These are phyloP conservation scores for Thalassophryne amazonica DNA, from an alignment of 2,797 vertebrate species.

Conservation along the genomic window DNA sequence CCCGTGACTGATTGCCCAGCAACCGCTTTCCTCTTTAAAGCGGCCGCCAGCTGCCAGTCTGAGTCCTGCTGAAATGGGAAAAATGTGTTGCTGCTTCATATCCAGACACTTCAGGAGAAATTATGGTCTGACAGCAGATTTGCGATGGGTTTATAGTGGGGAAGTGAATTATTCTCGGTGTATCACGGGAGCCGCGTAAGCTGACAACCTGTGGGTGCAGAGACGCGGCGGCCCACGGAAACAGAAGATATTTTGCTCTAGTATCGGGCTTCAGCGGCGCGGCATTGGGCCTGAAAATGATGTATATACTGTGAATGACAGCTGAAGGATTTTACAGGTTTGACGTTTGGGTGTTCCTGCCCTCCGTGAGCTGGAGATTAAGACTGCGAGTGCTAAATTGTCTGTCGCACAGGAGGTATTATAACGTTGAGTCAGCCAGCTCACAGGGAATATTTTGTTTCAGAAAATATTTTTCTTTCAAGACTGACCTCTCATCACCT, in stretches of 20 bases:
- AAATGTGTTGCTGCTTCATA: conserved; percentile 45
- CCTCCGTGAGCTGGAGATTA: conserved; percentile 10
- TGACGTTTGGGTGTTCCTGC: background rate
- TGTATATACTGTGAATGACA: conserved; percentile 11
- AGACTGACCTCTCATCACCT: too few relatives aligned
- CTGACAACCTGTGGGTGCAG: conserved; percentile 30
- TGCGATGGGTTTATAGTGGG: conserved; percentile 52
- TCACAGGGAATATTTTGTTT: too few relatives aligned
- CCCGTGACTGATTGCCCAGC: conserved; percentile 26
- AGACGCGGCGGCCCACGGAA: background rate
- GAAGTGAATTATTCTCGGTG: conserved; percentile 55
- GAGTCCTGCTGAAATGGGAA: conserved; percentile 43
- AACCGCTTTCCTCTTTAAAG: conserved; percentile 42
- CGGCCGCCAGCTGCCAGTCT: conserved; percentile 59
- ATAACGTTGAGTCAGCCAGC: too few relatives aligned
- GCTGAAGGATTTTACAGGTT: conserved; percentile 18
- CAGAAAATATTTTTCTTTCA: too few relatives aligned
- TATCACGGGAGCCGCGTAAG: conserved; percentile 44
- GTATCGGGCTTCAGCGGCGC: conserved; percentile 38
- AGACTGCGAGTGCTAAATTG: background rate
- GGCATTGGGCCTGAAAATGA: conserved; percentile 17
- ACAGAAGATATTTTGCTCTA: conserved; percentile 23
- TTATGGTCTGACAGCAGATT: conserved; percentile 44
- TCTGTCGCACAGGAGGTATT: background rate
- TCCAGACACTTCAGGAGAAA: conserved; percentile 41